phyloP scores from a whole-genome alignment of 2,888 invertebrate species.

The Tromatobia lineatoria region DNA sequence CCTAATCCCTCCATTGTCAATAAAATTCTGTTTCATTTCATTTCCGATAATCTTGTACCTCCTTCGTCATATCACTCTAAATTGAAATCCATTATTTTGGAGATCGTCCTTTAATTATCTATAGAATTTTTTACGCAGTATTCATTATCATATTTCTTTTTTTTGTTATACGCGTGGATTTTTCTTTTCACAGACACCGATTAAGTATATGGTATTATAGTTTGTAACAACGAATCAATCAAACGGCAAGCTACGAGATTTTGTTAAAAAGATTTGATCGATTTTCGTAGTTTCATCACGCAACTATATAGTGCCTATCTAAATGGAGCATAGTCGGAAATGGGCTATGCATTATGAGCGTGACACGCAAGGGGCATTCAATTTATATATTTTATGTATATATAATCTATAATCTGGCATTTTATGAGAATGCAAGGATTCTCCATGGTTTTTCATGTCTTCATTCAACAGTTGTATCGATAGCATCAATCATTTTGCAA shows the following conservation, averaged over 20 bases:
- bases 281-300: conserved; percentile 58
- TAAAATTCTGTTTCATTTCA: conserved; percentile 44
- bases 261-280: conserved; percentile 62
- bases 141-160: conserved; percentile 60
- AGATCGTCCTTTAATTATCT: conserved; percentile 63
- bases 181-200: conserved; percentile 71
- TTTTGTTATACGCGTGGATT: conserved; percentile 48
- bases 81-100: conserved; percentile 52
- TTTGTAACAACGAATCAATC: conserved; percentile 70
- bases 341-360: conserved; percentile 65
- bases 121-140: conserved; percentile 63
- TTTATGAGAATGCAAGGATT: conserved; percentile 46
- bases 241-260: conserved; percentile 65
- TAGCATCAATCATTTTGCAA: conserved; percentile 36
- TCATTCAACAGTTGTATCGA: conserved; percentile 49
- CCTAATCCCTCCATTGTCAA: conserved; percentile 44
- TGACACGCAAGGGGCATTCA: conserved; percentile 60
- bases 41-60: conserved; percentile 4
- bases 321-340: conserved; percentile 67
- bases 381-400: conserved; percentile 63
- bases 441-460: conserved; percentile 23
- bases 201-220: conserved; percentile 75
- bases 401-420: conserved; percentile 48
- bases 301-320: conserved; percentile 77
- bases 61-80: conserved; percentile 30